phyloP scores from a whole-genome alignment of 2,888 invertebrate species.

The Eupithecia subfuscata region DNA sequence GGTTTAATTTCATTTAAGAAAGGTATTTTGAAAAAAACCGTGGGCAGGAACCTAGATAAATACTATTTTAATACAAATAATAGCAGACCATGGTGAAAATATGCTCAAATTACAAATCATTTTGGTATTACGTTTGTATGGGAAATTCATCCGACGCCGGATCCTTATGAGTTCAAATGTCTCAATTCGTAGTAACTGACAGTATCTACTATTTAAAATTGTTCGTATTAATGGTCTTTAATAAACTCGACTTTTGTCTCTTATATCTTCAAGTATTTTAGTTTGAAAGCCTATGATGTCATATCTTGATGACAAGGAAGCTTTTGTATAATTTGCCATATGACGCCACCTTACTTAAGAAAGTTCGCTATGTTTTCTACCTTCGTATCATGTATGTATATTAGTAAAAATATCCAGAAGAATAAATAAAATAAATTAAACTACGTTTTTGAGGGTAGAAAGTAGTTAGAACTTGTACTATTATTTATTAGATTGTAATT shows the following conservation, averaged over 20 bases:
- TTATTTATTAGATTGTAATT: conserved; percentile 23
- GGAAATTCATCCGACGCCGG: no score
- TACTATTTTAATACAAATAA: no score
- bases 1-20: no score
- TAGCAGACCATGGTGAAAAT: no score
- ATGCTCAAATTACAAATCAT: no score
- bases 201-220: not conserved
- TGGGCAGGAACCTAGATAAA: no score
- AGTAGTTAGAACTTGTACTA: conserved; percentile 9
- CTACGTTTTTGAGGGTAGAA: conserved; percentile 14
- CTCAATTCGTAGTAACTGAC: not conserved
- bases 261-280: not conserved
- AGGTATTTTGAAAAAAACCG: no score
- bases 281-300: not conserved
- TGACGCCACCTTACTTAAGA: not conserved
- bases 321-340: not conserved
- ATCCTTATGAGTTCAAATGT: no score
- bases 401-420: not conserved
- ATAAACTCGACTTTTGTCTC: not conserved
- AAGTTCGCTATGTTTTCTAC: conserved; percentile 4
- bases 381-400: not conserved
- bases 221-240: not conserved
- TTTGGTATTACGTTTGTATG: no score
- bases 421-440: not conserved
- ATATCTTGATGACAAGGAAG: not conserved